A percentile compares a stretch with the other conserved stretches of the same genome.
phyloP scores from a whole-genome alignment of 2,797 vertebrate species.

The Sciaenops ocellatus region DNA sequence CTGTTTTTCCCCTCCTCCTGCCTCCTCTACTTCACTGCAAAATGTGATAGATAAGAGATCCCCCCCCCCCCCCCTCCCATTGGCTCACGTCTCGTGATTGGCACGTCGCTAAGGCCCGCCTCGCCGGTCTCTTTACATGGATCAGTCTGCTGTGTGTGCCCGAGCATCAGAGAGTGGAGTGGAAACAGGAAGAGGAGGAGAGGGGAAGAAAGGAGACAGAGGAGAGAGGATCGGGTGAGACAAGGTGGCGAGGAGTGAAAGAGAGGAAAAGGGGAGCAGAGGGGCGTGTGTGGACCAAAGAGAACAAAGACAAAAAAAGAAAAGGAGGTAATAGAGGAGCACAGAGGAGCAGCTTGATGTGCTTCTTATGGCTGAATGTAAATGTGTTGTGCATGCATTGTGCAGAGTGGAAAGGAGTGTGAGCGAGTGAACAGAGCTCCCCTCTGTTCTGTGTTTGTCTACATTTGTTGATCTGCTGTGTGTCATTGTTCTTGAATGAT shows the following conservation, averaged over 20 bases:
- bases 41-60: constrained; percentile 53
- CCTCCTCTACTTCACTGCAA: constrained; percentile 54
- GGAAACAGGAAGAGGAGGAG: constrained; percentile 84
- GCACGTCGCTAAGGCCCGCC: constrained; percentile 51
- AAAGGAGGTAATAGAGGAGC: constrained; percentile 66
- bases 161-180: constrained; percentile 80
- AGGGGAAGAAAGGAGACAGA: constrained; percentile 79
- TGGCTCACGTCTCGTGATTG: constrained; percentile 64
- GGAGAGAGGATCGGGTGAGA: constrained; percentile 76
- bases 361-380: constrained; percentile 47
- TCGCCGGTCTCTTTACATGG: constrained; percentile 73
- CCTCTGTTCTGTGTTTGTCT: constrained; percentile 19
- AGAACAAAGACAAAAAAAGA: constrained; percentile 55
- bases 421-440: constrained; percentile 13
- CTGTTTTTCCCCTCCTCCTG: constrained; percentile 66
- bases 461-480: constrained; percentile 34
- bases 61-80: constrained; percentile 57
- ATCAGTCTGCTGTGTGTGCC: constrained; percentile 75
- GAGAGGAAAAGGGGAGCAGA: constrained; percentile 78
- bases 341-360: constrained; percentile 38
- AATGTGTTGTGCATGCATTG: constrained; percentile 58
- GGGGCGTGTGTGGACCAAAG: constrained; percentile 71
- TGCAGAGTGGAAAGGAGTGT: constrained; percentile 30
- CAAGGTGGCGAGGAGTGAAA: constrained; percentile 76
- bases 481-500: constrained; percentile 54